A percentile compares a stretch with the other conserved stretches of the same genome.
Conservation (phyloP, 2,113 vertebrate genomes). For the Cyphomyrus plagiostoma region DNA sequence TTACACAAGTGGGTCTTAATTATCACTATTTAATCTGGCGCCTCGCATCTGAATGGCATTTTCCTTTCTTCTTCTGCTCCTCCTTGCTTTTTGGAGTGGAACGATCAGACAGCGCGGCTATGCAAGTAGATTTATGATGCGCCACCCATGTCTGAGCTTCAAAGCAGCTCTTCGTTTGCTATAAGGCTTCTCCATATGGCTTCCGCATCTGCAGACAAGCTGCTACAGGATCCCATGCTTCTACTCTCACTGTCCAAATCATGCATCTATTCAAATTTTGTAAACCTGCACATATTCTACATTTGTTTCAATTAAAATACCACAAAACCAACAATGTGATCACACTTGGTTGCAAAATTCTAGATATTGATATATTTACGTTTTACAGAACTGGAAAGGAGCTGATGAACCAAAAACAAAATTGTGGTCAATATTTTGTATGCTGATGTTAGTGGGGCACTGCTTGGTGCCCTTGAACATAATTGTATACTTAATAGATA, state of each 20-base stretch:
- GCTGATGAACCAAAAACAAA: background rate
- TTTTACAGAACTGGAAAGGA: background rate
- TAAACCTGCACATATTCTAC: background rate
- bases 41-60: background rate
- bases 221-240: background rate
- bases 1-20: background rate
- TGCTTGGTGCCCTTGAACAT: background rate
- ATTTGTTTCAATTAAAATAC: background rate
- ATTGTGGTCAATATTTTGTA: background rate
- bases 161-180: conserved; percentile 26
- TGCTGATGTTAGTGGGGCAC: background rate
- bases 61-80: background rate
- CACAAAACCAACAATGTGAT: background rate
- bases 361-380: background rate
- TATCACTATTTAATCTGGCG: background rate
- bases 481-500: background rate
- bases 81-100: conserved; percentile 8
- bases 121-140: background rate
- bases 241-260: background rate
- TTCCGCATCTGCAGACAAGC: conserved; percentile 27
- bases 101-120: background rate
- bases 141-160: conserved; percentile 24
- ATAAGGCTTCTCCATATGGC: conserved; percentile 32
- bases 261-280: background rate
- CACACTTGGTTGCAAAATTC: background rate